Evolutionary conservation across 2,113 vertebrate genomes (phyloP).

Genomic region (Gobiocypris rarus): DNA sequence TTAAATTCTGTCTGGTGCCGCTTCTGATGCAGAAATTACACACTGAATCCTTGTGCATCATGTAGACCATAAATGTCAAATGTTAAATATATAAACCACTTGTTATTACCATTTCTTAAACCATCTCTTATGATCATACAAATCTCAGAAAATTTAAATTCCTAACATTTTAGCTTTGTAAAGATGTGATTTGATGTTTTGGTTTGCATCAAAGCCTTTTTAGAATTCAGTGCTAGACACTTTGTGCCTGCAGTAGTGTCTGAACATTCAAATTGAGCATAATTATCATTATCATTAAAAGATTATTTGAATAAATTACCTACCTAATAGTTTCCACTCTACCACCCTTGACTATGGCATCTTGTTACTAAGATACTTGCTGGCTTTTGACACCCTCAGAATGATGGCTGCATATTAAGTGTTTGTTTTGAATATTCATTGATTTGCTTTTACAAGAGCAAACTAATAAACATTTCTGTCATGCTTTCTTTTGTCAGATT

Average conservation of each 20-base stretch:
- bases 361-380: slow-evolving; percentile 41
- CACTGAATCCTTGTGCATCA: background rate
- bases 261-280: slow-evolving; percentile 41
- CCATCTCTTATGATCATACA: background rate
- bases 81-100: background rate
- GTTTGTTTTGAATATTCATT: slow-evolving; percentile 29
- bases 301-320: slow-evolving; percentile 59
- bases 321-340: slow-evolving; percentile 40
- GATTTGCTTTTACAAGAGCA: slow-evolving; percentile 26
- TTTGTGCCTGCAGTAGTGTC: slow-evolving; percentile 27
- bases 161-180: background rate
- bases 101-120: background rate
- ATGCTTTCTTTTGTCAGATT: slow-evolving; percentile 77
- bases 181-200: background rate
- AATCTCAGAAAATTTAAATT: background rate
- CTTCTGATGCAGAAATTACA: background rate
- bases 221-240: background rate
- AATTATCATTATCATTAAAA: slow-evolving; percentile 57
- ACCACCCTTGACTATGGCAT: slow-evolving; percentile 36
- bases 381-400: slow-evolving; percentile 28
- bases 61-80: background rate
- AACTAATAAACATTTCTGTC: slow-evolving; percentile 31
- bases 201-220: slow-evolving; percentile 8
- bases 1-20: background rate
- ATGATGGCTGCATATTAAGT: slow-evolving; percentile 12